Evolutionary conservation across 2,888 invertebrate genomes (phyloP).

Genomic region (Harmothoe impar): DNA sequence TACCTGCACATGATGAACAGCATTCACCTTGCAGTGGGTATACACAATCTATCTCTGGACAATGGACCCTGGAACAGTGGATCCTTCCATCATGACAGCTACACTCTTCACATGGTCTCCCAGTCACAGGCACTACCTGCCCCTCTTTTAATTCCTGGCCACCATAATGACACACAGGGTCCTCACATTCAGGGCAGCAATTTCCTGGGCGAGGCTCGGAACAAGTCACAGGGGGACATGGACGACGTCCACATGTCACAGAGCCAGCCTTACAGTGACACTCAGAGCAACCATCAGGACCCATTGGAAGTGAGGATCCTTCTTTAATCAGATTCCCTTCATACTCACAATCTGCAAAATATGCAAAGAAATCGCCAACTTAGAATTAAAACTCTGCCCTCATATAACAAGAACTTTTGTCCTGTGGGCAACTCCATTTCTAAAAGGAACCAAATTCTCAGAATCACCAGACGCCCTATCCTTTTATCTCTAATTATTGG

Average conservation of each 20-base stretch:
- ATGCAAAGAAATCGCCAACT: no score
- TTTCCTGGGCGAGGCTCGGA: background rate
- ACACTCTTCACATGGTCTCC: slow-evolving; percentile 7
- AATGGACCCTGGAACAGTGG: background rate
- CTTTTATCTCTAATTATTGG: no score
- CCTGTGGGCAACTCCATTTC: no score
- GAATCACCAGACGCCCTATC: no score
- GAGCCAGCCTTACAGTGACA: slow-evolving; percentile 42
- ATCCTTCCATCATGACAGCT: slow-evolving; percentile 6
- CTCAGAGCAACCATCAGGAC: background rate
- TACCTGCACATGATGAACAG: slow-evolving; percentile 56
- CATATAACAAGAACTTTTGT: no score
- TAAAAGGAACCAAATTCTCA: no score
- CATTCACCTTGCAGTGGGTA: slow-evolving; percentile 57
- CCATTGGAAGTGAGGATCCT: background rate
- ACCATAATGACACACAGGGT: background rate
- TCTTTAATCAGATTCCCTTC: slow-evolving; percentile 10
- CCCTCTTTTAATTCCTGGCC: background rate
- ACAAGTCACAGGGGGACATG: slow-evolving; percentile 30
- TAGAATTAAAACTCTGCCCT: no score
- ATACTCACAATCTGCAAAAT: slow-evolving; percentile 52
- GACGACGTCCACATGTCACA: background rate
- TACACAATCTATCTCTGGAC: slow-evolving; percentile 42
- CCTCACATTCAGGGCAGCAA: slow-evolving; percentile 60
- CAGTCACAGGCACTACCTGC: background rate